A percentile compares a stretch with the other conserved stretches of the same genome.
These are phyloP conservation scores for Felis chaus DNA, from an alignment of 2,113 vertebrate species.

Conservation along the genomic window DNA sequence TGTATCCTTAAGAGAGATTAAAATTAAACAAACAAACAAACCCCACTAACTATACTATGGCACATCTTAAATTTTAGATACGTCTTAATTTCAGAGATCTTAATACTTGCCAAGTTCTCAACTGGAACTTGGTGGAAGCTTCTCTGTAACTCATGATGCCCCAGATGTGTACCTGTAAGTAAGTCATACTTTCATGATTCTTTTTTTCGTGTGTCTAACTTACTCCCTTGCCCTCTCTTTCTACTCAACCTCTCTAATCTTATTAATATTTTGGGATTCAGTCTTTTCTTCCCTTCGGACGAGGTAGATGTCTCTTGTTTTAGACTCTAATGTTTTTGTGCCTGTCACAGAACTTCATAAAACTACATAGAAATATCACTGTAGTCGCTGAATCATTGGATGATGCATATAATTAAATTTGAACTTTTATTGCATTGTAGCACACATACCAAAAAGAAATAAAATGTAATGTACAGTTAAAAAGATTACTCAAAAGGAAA, in stretches of 20 bases:
- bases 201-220: neutral
- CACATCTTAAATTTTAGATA: neutral
- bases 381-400: neutral
- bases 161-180: neutral
- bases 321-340: neutral
- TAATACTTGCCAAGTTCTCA: neutral
- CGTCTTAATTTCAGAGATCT: neutral
- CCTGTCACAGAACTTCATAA: neutral
- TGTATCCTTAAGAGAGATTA: neutral
- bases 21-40: neutral
- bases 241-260: neutral
- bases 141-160: neutral
- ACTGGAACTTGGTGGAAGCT: neutral
- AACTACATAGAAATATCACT: neutral
- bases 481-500: neutral
- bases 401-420: neutral
- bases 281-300: neutral
- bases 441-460: neutral
- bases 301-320: neutral
- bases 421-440: neutral
- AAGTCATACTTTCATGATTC: neutral
- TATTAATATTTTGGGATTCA: neutral
- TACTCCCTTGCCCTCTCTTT: neutral
- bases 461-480: neutral
- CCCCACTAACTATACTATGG: neutral